A percentile compares a stretch with the other conserved stretches of the same genome.
phyloP scores from a whole-genome alignment of 2,113 vertebrate genomes.

The Riparia riparia region DNA sequence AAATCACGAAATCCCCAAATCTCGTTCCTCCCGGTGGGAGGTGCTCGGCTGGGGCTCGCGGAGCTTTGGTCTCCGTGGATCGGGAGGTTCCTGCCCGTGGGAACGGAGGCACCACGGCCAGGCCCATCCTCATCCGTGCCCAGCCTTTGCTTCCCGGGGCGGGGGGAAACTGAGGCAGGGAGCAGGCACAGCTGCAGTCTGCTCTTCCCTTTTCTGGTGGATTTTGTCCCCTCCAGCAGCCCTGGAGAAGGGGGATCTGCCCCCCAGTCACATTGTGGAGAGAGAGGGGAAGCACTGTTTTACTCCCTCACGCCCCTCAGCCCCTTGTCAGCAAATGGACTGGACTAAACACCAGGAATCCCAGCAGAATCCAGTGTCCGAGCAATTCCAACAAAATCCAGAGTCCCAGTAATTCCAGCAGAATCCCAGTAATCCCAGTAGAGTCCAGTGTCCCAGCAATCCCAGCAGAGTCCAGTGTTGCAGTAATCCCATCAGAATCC shows the following conservation, averaged over 20 bases:
- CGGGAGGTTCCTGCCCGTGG: rapidly evolving
- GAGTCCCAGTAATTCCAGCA: not conserved
- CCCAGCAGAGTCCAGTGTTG: no score
- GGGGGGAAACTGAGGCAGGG: not conserved
- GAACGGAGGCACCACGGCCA: not conserved
- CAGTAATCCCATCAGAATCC: not conserved
- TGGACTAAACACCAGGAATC: not conserved
- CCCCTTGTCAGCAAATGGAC: rapidly evolving
- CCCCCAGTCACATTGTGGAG: rapidly evolving
- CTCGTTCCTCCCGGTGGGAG: rapidly evolving
- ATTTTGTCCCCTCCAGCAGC: not conserved
- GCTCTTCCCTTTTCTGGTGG: not conserved
- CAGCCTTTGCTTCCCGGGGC: not conserved
- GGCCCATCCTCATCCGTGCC: rapidly evolving
- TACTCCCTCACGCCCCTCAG: not conserved
- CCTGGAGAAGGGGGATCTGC: not conserved
- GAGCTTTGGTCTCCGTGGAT: rapidly evolving
- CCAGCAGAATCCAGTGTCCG: not conserved
- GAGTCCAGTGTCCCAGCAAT: not conserved
- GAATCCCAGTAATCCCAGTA: no score
- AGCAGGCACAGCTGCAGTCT: not conserved
- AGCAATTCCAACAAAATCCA: not conserved
- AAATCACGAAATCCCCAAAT: not conserved
- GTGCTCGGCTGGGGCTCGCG: rapidly evolving
- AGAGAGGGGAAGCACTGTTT: not conserved